Evolutionary conservation across 1,140 invertebrate species (phyloP).

Genomic region (Antheraea pernyi): DNA sequence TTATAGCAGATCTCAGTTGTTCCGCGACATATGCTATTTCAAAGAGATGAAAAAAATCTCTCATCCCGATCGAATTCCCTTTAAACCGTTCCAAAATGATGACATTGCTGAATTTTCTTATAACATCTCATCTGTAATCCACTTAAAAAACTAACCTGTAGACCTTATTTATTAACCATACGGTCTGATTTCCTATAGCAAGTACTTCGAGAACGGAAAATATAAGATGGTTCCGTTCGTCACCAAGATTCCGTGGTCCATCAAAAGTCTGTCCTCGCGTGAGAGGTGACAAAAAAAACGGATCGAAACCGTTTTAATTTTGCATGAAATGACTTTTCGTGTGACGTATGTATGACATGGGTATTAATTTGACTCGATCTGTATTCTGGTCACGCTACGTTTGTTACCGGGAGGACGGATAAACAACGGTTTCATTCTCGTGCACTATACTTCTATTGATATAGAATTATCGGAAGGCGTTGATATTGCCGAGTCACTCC

Average conservation of each 20-base stretch:
- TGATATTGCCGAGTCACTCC: conserved; percentile 32
- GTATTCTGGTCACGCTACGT: not conserved
- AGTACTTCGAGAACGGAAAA: not conserved
- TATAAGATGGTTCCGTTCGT: conserved; percentile 7
- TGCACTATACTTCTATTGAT: too few species aligned
- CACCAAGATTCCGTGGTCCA: conserved; percentile 15
- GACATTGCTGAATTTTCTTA: conserved; percentile 46
- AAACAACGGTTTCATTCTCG: too few species aligned
- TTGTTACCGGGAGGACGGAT: not conserved
- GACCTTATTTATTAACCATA: conserved; percentile 11
- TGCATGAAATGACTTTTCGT: conserved; percentile 56
- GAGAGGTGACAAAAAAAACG: conserved; percentile 37
- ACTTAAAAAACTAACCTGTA: not conserved
- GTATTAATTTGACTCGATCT: conserved; percentile 3
- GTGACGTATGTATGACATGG: conserved; percentile 12
- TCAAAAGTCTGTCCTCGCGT: conserved; percentile 32
- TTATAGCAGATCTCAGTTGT: not conserved
- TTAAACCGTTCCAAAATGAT: conserved; percentile 31
- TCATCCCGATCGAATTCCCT: conserved; percentile 36
- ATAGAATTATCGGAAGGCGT: too few species aligned
- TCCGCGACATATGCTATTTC: not conserved
- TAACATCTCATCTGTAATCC: not conserved
- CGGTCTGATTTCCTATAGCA: conserved; percentile 8
- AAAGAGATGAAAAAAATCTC: conserved; percentile 1
- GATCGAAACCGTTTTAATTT: conserved; percentile 44